phyloP scores from a whole-genome alignment of 1,140 invertebrate genomes.

The Bombus vancouverensis region DNA sequence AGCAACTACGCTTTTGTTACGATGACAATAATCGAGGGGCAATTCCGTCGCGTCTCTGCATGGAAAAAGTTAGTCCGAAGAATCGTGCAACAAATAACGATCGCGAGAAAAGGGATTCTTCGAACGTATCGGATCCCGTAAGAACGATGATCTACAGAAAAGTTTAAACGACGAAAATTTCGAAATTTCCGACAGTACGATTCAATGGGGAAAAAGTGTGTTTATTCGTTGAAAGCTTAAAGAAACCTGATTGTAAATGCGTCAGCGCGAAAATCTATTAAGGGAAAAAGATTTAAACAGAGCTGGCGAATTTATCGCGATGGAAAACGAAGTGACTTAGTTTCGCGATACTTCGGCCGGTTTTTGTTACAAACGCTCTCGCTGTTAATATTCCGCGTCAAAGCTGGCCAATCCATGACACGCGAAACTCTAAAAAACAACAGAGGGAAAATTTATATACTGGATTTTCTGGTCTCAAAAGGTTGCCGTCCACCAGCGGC shows the following conservation, averaged over 20 bases:
- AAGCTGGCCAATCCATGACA: not conserved
- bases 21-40: slow-evolving; percentile 28
- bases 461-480: not conserved
- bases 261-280: not conserved
- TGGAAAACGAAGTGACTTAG: not conserved
- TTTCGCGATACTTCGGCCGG: not conserved
- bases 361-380: not conserved
- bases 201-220: not conserved
- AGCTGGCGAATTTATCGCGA: not conserved
- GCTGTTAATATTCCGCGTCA: not conserved
- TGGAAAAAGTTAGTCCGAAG: slow-evolving; percentile 9
- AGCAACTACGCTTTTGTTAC: slow-evolving; percentile 6
- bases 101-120: not conserved
- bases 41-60: slow-evolving; percentile 13
- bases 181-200: not conserved
- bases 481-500: not conserved
- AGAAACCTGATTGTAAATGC: too few species aligned
- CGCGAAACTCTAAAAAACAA: not conserved
- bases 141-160: not conserved
- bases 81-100: slow-evolving; percentile 37
- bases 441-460: not conserved
- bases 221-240: not conserved
- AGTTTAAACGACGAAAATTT: not conserved
- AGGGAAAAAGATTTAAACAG: not conserved
- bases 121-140: too few species aligned